Conservation (phyloP, 2,113 vertebrate species). For the Ivindomyrus marchei region DNA sequence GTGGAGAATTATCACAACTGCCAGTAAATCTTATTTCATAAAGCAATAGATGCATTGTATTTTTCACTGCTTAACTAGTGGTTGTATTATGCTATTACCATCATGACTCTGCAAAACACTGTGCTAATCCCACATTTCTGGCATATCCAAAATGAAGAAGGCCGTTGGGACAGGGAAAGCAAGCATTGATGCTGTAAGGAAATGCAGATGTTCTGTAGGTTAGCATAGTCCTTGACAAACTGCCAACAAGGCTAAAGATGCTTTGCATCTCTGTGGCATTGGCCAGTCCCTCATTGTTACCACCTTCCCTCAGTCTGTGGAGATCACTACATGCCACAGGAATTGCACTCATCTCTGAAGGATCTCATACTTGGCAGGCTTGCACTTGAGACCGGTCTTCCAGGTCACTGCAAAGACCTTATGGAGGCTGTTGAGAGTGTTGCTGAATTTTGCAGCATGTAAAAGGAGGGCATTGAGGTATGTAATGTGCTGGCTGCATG, state of each 20-base stretch:
- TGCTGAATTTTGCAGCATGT: neutral
- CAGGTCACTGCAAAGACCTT: neutral
- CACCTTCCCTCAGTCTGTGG: neutral
- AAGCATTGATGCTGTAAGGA: neutral
- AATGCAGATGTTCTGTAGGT: neutral
- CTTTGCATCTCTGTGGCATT: neutral
- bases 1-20: neutral
- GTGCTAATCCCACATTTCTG: neutral
- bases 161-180: neutral
- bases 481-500: neutral
- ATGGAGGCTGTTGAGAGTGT: neutral
- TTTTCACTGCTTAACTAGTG: neutral
- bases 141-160: neutral
- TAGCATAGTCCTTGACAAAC: neutral
- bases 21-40: neutral
- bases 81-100: neutral
- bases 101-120: neutral
- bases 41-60: neutral
- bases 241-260: neutral
- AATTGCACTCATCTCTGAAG: neutral
- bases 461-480: neutral
- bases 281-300: neutral
- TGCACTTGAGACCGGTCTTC: neutral
- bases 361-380: neutral
- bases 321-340: neutral